Conservation (phyloP, 2,888 invertebrate genomes). For the Campoletis raptor region DNA sequence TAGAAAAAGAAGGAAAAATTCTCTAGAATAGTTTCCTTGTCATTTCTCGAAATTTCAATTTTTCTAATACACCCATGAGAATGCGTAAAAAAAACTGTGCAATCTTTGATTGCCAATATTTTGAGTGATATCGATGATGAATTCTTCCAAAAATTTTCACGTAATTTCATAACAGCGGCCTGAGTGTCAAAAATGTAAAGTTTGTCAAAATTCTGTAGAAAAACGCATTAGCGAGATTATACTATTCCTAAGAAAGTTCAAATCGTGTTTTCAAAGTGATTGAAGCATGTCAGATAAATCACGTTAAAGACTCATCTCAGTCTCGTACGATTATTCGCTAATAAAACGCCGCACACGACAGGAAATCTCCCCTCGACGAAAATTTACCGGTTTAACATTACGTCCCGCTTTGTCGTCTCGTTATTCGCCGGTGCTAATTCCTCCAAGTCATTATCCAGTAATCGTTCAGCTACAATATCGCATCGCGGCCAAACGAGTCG, state of each 20-base stretch:
- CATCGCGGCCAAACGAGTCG: conserved; percentile 10
- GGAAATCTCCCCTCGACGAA: conserved; percentile 5
- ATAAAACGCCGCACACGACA: conserved; percentile 25
- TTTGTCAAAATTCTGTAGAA: too few species aligned
- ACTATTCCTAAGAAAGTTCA: background rate
- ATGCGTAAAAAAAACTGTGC: too few species aligned
- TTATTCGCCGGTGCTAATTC: conserved; percentile 43
- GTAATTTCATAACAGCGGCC: too few species aligned
- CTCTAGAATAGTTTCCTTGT: too few species aligned
- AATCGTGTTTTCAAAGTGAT: background rate
- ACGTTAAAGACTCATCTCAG: background rate
- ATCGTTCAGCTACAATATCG: conserved; percentile 56
- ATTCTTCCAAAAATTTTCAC: too few species aligned
- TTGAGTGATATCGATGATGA: too few species aligned
- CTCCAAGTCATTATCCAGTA: conserved; percentile 57
- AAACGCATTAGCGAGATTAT: too few species aligned
- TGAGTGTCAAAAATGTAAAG: too few species aligned
- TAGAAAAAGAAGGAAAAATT: too few species aligned
- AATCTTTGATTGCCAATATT: too few species aligned
- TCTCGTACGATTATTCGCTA: conserved; percentile 14
- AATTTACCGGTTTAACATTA: conserved; percentile 43
- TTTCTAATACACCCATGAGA: too few species aligned
- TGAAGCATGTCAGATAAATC: background rate
- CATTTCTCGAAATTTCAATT: too few species aligned
- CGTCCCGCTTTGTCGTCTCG: conserved; percentile 26